Evolutionary conservation across 2,888 invertebrate genomes (phyloP).

Genomic region (Microchrysa polita): DNA sequence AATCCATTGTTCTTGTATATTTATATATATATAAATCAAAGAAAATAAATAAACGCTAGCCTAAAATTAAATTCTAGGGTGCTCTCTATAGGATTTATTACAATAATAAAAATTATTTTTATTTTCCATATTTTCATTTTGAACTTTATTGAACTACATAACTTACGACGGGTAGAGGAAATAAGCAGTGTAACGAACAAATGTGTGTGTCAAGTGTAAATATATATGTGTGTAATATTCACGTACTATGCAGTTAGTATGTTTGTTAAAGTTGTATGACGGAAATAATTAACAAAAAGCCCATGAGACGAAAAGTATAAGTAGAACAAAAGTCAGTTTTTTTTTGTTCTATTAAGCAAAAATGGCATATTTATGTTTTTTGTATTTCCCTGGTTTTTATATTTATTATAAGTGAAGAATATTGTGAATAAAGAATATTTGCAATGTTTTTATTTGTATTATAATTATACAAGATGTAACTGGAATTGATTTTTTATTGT

Average conservation of each 20-base stretch:
- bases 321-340: neutral
- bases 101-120: constrained; percentile 16
- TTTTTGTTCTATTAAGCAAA: constrained; percentile 2
- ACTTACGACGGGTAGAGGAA: too few relatives aligned
- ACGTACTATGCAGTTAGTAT: too few relatives aligned
- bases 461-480: constrained; percentile 5
- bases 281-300: neutral
- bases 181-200: constrained; percentile 30
- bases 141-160: constrained; percentile 10
- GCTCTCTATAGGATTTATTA: constrained; percentile 10
- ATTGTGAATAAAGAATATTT: constrained; percentile 8
- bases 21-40: constrained; percentile 6
- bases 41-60: constrained; percentile 38
- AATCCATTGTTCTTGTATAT: constrained; percentile 16
- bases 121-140: neutral
- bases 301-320: neutral
- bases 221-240: too few relatives aligned
- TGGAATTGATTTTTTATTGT: constrained; percentile 18
- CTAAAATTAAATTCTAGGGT: constrained; percentile 25
- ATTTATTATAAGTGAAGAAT: neutral
- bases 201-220: too few relatives aligned
- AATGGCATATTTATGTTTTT: constrained; percentile 15
- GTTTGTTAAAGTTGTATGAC: neutral
- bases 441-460: neutral
- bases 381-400: neutral